Conservation (phyloP, 2,113 vertebrate species). For the Cyprinodon brontotheroides region DNA sequence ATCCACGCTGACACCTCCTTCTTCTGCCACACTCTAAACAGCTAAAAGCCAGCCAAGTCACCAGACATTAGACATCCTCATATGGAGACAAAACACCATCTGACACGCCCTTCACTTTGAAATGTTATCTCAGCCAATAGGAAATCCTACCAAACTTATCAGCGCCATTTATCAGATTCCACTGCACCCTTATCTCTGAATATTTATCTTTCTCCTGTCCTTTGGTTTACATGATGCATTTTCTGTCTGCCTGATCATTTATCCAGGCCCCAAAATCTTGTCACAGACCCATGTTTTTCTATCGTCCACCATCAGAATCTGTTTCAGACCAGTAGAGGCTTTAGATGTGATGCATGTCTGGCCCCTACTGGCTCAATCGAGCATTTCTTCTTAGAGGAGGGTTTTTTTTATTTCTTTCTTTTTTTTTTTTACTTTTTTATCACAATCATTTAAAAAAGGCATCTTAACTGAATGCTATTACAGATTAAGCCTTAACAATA, state of each 20-base stretch:
- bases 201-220: constrained; percentile 47
- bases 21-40: constrained; percentile 7
- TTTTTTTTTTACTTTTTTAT: background rate
- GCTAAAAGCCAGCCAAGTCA: constrained; percentile 8
- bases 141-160: constrained; percentile 45
- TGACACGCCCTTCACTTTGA: constrained; percentile 52
- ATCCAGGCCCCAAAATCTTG: constrained; percentile 52
- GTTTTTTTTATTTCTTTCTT: background rate
- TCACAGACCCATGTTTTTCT: constrained; percentile 51
- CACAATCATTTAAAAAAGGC: background rate
- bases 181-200: constrained; percentile 28
- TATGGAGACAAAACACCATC: constrained; percentile 20
- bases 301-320: constrained; percentile 16
- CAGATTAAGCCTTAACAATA: background rate
- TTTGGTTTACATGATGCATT: constrained; percentile 58
- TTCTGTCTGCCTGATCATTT: constrained; percentile 58
- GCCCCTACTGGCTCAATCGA: constrained; percentile 55
- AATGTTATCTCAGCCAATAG: constrained; percentile 35
- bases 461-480: background rate
- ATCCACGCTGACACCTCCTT: constrained; percentile 12
- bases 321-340: background rate
- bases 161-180: constrained; percentile 53
- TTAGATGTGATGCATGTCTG: constrained; percentile 55
- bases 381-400: background rate
- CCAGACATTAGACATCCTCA: constrained; percentile 9